Evolutionary conservation across 2,797 vertebrate genomes (phyloP), one percentile per base, ranked within the genome.

Genomic region (Podarcis lilfordi): DNA sequence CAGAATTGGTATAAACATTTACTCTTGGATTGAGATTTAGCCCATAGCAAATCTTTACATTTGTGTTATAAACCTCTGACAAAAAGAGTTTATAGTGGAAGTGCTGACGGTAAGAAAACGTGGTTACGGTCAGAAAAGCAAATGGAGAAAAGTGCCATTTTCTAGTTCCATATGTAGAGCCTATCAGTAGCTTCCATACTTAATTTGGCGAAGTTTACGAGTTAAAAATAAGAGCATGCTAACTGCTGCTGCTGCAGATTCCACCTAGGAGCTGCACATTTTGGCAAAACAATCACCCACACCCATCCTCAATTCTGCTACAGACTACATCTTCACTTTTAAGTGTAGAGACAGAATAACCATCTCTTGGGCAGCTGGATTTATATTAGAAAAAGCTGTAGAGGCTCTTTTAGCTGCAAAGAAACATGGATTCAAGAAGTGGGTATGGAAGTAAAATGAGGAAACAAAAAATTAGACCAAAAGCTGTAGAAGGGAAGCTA

Each of bases 1-100:
- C 96, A 97, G 96, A 97, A 97, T 97, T 97, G 96, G 95, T 96
- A 97, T 97, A 97, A 97, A 97, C 97, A 97, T 97, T 97, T 97
- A 97, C 97, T 97, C 97, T 97, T 95, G 96, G 97, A 97, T 97
- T 97, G 96, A 96, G 97, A 97, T 97, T 96, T 96, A 97, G 97
- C 97, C 96, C 96, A 97, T 96, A 97, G 97, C 97, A 97, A 97
- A 97, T 97, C 97, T 97, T 97, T 97, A 97, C 96, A 96, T 97
- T 97, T 95, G 95, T 55, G 95, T 96, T 96, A 96, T 96, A 97
- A 96, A 97, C 96, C 96, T 96, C 93, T 94, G 96, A 96, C 96
- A 97, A 96, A 97, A 97, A 97, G 95, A 96, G 96, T 96, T 96
- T 96, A 96, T 96, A 97, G 96, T 96, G 95, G 96, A 97, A 97